Evolutionary conservation across 30 jellyfish, hydroid and myxozoan genomes (phyloP).

Genomic region (Pseudorhiza aurosa): DNA sequence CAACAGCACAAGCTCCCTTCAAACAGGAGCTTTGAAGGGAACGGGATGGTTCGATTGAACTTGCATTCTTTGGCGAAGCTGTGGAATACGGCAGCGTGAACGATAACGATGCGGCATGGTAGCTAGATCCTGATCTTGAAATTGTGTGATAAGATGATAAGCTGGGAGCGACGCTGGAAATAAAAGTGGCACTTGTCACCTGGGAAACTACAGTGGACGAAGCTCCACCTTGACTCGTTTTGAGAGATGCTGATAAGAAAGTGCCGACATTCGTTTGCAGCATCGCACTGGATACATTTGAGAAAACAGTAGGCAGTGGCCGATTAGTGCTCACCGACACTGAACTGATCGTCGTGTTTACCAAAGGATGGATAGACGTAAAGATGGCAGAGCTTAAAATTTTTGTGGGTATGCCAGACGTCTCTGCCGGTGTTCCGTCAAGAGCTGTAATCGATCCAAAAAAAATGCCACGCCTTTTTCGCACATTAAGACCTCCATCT

Average conservation of each 20-base stretch:
- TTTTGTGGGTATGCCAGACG: slow-evolving; percentile 51
- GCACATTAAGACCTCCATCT: neutral
- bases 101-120: neutral
- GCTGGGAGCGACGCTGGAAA: neutral
- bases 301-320: neutral
- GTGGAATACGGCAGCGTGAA: neutral
- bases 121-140: neutral
- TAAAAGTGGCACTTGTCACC: neutral
- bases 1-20: too few species aligned
- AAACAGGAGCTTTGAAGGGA: too few species aligned
- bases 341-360: neutral
- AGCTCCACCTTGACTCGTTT: neutral
- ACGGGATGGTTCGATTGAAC: neutral
- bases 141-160: neutral
- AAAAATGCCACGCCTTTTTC: slow-evolving; percentile 70
- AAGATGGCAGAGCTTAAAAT: slow-evolving; percentile 20
- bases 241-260: neutral
- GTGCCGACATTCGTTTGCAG: neutral
- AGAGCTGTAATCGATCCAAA: slow-evolving; percentile 92
- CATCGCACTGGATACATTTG: neutral
- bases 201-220: neutral
- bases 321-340: neutral
- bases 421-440: slow-evolving; percentile 86
- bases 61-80: neutral
- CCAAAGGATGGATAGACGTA: slow-evolving; percentile 19